These are phyloP conservation scores for Phyllotreta cruciferae DNA, from an alignment of 2,888 invertebrate species.

Conservation along the genomic window DNA sequence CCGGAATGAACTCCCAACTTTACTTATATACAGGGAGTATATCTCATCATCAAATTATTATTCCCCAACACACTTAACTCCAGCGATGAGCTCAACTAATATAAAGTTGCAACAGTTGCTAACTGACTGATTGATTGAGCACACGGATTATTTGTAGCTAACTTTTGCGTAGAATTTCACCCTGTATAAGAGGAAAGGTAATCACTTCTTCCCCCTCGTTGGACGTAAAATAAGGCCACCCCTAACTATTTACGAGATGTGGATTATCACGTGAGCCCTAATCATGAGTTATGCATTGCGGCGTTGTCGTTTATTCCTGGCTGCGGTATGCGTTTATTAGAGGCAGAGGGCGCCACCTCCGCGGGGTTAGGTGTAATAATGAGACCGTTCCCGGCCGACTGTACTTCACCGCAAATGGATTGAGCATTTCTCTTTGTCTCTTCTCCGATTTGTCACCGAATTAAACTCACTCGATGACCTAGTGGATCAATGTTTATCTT, in stretches of 20 bases:
- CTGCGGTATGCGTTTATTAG: constrained; percentile 14
- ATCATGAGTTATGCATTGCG: constrained; percentile 48
- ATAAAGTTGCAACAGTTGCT: too few relatives aligned
- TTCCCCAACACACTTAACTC: constrained; percentile 47
- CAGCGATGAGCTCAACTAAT: neutral
- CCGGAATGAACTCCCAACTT: neutral
- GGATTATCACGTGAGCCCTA: constrained; percentile 40
- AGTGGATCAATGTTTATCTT: neutral
- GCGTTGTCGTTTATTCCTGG: constrained; percentile 17
- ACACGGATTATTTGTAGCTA: constrained; percentile 45
- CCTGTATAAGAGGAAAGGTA: too few relatives aligned
- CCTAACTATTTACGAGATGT: constrained; percentile 36
- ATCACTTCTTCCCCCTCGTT: constrained; percentile 6
- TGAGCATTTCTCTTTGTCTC: too few relatives aligned
- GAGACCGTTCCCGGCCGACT: neutral
- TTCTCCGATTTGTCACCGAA: too few relatives aligned
- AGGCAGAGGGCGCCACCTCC: constrained; percentile 7
- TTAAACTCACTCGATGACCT: too few relatives aligned
- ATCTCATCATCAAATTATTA: too few relatives aligned
- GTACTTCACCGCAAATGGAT: too few relatives aligned
- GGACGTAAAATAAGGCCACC: constrained; percentile 45
- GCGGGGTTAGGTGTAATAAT: neutral
- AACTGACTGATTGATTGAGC: too few relatives aligned
- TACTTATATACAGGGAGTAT: neutral
- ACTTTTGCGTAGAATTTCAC: constrained; percentile 36